Conservation (phyloP, 2,113 vertebrate species). For the Corynorhinus townsendii region DNA sequence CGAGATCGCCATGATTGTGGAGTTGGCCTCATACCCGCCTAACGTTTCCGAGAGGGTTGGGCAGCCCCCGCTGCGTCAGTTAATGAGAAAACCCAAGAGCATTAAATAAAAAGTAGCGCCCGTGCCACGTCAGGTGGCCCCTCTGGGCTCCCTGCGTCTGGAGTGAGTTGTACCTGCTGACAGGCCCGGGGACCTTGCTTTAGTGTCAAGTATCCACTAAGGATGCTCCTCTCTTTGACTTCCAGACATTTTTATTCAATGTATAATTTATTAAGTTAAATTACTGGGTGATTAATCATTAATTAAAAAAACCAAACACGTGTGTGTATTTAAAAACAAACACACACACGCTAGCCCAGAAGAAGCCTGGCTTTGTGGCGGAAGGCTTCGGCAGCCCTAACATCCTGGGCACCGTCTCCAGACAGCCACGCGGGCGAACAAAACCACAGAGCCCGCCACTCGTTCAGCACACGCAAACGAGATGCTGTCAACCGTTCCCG, state of each 20-base stretch:
- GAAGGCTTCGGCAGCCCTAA: not conserved
- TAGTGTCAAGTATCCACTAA: not conserved
- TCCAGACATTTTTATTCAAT: not conserved
- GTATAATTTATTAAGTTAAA: not conserved
- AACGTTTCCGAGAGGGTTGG: conserved; percentile 5
- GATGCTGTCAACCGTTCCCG: too few relatives aligned
- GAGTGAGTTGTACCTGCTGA: not conserved
- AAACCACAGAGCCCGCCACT: not conserved
- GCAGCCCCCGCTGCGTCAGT: not conserved
- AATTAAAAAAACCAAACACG: not conserved
- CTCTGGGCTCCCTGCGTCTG: not conserved
- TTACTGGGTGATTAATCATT: not conserved
- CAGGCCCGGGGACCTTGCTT: not conserved
- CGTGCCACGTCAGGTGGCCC: not conserved
- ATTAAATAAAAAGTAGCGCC: not conserved
- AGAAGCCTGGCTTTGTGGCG: not conserved
- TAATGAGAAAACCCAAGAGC: conserved; percentile 37
- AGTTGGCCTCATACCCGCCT: not conserved
- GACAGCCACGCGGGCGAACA: not conserved
- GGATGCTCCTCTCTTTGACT: not conserved
- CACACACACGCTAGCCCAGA: not conserved
- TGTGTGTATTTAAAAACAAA: not conserved
- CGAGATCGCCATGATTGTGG: not conserved
- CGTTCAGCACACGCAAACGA: not conserved
- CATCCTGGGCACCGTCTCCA: not conserved